Evolutionary conservation across 2,888 invertebrate species (phyloP), one percentile per base, ranked within the genome.

Genomic region (Caenorhabditis doughertyi): DNA sequence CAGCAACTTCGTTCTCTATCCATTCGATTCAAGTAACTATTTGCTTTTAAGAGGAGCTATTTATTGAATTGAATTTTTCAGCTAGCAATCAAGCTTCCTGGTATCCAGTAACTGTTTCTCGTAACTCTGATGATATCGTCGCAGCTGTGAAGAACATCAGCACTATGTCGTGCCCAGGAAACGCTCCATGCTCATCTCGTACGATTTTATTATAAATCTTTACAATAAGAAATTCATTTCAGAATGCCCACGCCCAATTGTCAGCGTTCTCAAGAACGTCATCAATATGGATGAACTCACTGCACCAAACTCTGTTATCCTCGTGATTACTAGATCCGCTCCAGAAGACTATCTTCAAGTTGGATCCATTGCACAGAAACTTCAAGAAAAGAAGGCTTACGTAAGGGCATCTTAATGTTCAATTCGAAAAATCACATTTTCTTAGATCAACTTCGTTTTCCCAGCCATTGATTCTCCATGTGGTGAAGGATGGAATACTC

Each of bases 241-340:
- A 84, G 87, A 72, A 55, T 89, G 89, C 56, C 87, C 88, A 23
- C 85, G 89, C 16, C 89, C 89, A 55, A 87, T 89, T 58, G 72
- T 86, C 39, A 39, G 67, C 13, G 84, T 84, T 9, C 44, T 89
- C 29, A 64, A 82, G 2, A 82, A 77, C n/a, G 70, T 84, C 4
- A 81, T 89, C 9, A 29, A 71, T 21, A 42, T 83, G 58, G 62
- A 71, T 23, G 29, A 42, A 1, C 79, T 89, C 21, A 60, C 77
- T 11, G 35, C 72, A 8, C 89, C 89, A 21, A 87, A 88, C 65
- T 89, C 89, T 13, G 84, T 88, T 2, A 77, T 89, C 35, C 62
- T 89, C 18, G 84, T 89, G 5, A 83, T 89, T 65, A 88, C 89
- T 0, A 81, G 86, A 68, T 88, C 89, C 1, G 81, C 85, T n/a